A percentile compares a stretch with the other conserved stretches of the same genome.
These are phyloP conservation scores for Eurosta solidaginis DNA, from an alignment of 1,140 invertebrate genomes.

Conservation along the genomic window DNA sequence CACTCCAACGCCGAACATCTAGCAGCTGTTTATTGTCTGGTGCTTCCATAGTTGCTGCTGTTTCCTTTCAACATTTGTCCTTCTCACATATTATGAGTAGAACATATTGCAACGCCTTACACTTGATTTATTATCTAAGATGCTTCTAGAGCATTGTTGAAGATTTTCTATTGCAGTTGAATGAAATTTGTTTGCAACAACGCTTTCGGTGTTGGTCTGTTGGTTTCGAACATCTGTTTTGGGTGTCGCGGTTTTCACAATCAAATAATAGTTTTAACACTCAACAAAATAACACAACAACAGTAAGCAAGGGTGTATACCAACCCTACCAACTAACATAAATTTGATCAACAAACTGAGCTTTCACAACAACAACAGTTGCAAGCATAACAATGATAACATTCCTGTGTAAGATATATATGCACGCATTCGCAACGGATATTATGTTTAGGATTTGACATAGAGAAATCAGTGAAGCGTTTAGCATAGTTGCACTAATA, in stretches of 20 bases:
- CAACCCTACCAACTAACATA: neutral
- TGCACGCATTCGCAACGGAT: neutral
- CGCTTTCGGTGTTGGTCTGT: neutral
- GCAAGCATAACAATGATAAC: neutral
- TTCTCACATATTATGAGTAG: neutral
- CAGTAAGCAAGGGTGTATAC: too few species aligned
- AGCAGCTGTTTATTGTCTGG: neutral
- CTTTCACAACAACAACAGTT: neutral
- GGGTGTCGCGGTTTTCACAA: neutral
- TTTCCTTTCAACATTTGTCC: neutral
- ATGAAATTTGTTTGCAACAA: neutral
- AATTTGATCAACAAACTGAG: neutral
- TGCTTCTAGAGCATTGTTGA: neutral
- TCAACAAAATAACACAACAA: neutral
- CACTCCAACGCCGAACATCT: neutral
- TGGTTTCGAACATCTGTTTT: neutral
- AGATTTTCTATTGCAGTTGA: neutral
- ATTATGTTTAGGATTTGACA: neutral
- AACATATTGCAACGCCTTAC: neutral
- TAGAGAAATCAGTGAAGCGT: neutral
- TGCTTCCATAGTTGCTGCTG: neutral
- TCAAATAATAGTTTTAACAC: neutral
- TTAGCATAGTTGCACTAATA: neutral
- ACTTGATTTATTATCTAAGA: neutral
- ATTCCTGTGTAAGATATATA: too few species aligned